Percentiles rank a stretch among this genome's conserved stretches.
Conservation (phyloP, 1,140 invertebrate species). For the Drosophila saltans region DNA sequence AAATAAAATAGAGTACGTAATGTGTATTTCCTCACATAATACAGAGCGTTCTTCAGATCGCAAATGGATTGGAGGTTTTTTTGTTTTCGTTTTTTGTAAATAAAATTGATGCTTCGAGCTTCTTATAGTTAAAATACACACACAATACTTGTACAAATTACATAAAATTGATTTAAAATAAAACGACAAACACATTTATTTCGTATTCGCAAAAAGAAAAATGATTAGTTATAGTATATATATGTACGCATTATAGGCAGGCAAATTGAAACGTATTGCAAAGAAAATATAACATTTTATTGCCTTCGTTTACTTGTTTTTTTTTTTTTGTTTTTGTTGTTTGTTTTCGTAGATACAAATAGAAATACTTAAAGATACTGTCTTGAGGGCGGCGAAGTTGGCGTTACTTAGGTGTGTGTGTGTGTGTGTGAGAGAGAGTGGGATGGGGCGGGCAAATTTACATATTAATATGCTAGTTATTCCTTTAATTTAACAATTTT, state of each 20-base stretch:
- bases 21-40: conserved; percentile 75
- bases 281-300: conserved; percentile 33
- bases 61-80: conserved; percentile 50
- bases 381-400: conserved; percentile 65
- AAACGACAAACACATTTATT: conserved; percentile 51
- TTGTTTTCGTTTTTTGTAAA: conserved; percentile 30
- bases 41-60: conserved; percentile 44
- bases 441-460: conserved; percentile 49
- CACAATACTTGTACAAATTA: conserved; percentile 21
- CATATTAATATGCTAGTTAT: conserved; percentile 69
- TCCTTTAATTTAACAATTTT: conserved; percentile 46
- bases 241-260: conserved; percentile 6
- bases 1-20: conserved; percentile 45
- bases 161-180: conserved; percentile 5
- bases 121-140: conserved; percentile 73
- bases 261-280: conserved; percentile 10
- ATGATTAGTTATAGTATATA: conserved; percentile 4
- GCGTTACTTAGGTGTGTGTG: conserved; percentile 32
- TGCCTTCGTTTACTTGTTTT: conserved; percentile 16
- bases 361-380: conserved; percentile 75
- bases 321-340: neutral
- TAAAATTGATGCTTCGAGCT: conserved; percentile 71
- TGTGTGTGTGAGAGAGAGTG: conserved; percentile 20
- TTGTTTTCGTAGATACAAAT: conserved; percentile 48
- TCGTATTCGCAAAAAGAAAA: conserved; percentile 62